A percentile compares a stretch with the other conserved stretches of the same genome.
These are phyloP conservation scores for Aethina tumida DNA, from an alignment of 1,140 invertebrate species.

Conservation along the genomic window DNA sequence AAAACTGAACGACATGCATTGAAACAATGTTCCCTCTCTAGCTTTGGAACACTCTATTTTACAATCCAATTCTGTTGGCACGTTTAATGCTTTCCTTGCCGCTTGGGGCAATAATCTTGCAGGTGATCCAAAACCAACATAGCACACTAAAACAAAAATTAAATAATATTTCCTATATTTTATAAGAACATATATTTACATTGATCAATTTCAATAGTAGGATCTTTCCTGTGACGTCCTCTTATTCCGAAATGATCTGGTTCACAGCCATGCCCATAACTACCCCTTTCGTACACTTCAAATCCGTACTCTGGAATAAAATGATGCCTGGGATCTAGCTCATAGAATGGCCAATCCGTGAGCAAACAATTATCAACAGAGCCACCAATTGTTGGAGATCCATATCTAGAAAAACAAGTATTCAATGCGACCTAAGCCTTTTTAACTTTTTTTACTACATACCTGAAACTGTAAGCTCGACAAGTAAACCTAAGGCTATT, in stretches of 20 bases:
- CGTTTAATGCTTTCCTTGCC: conserved; percentile 47
- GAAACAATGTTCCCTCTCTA: conserved; percentile 46
- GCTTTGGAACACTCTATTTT: conserved; percentile 54
- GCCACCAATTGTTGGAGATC: conserved; percentile 48
- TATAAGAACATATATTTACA: conserved; percentile 15
- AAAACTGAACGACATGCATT: conserved; percentile 63
- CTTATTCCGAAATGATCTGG: conserved; percentile 39
- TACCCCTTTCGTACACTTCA: conserved; percentile 66
- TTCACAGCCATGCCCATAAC: conserved; percentile 68
- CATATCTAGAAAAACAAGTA: conserved; percentile 50
- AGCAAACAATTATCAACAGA: conserved; percentile 59
- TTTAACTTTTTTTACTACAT: conserved; percentile 12
- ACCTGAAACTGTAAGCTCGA: conserved; percentile 66
- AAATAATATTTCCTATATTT: background rate
- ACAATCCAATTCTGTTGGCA: conserved; percentile 55
- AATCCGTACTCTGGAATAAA: conserved; percentile 50
- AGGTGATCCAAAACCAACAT: conserved; percentile 58
- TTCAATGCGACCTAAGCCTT: no score
- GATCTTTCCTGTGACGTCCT: conserved; percentile 14
- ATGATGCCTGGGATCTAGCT: conserved; percentile 48
- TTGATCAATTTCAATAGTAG: conserved; percentile 24
- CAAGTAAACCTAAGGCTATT: conserved; percentile 58
- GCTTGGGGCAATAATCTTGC: conserved; percentile 55
- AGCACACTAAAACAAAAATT: conserved; percentile 49
- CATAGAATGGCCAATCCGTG: conserved; percentile 56